Base-by-base conservation (phyloP, 2,888 invertebrate genomes). In the Aspidapion aeneum region DNA sequence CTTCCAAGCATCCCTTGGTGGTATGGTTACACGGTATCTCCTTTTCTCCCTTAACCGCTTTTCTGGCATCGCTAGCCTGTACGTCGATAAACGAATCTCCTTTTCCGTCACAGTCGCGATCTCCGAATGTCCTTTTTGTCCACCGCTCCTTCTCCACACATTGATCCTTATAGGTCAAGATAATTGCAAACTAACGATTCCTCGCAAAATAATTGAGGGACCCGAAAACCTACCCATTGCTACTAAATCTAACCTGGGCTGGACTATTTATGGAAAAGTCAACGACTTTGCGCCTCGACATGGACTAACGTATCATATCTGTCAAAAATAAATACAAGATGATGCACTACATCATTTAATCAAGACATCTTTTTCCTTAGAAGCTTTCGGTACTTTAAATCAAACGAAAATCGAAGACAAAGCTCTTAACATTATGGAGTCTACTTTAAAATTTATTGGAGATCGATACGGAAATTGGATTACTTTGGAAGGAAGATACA, bases 161-260 rank as follows among this genome's bases (percentile, higher is more conserved):
- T n/a, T n/a, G n/a, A n/a, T n/a, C 21, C 49, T 55, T 20, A 51
- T 52, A 48, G 62, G 58, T 58, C 55, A 58, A 49, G 55, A 50
- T 20, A 55, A 49, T 55, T 48, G 20, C 55, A 62, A 62, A 62
- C 19, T 21, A 12, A 35, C 35, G 12, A 12, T 35, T 7, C 35
- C 35, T 35, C 3, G 35, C 3, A 35, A 35, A 35, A 12, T 35
- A 7, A 35, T 35, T 7, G 35, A 35, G 12, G 35, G 35, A 35
- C 35, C 35, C 12, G 35, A 35, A 35, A 35, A 35, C 12, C 35
- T 7, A 35, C 3, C 35, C 3, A 35, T 35, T 3, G 35, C 35
- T 7, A 35, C 35, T 7, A 35, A 35, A 35, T 7, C 35, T 7
- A 35, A 35, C 35, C 35, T 35, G 12, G 35, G 35, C 3, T 35